phyloP scores from a whole-genome alignment of 2,113 vertebrate genomes.

The Ibidorhyncha struthersii region DNA sequence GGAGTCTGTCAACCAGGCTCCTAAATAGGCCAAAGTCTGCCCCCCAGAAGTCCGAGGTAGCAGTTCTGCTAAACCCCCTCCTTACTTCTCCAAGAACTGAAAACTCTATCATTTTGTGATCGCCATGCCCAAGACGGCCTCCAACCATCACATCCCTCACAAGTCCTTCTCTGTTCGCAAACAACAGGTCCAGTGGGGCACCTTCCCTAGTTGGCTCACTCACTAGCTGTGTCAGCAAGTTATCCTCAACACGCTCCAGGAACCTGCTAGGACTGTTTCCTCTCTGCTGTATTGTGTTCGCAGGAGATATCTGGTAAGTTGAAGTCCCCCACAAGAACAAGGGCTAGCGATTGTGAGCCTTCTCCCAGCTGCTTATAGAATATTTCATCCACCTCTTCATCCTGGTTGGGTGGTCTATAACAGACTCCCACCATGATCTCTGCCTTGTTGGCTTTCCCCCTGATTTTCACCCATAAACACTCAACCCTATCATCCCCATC shows the following conservation, averaged over 20 bases:
- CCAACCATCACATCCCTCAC: neutral
- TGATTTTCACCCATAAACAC: neutral
- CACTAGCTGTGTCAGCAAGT: neutral
- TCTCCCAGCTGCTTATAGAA: neutral
- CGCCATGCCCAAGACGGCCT: neutral
- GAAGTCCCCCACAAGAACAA: neutral
- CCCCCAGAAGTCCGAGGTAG: neutral
- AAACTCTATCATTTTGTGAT: neutral
- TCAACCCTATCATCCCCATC: neutral
- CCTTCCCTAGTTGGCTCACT: neutral
- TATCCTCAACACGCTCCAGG: neutral
- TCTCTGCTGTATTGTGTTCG: neutral
- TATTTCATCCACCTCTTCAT: neutral
- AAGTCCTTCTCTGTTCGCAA: neutral
- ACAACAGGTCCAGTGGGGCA: neutral
- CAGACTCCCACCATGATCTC: neutral
- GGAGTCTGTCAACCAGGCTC: neutral
- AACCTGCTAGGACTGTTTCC: neutral
- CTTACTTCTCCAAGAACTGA: neutral
- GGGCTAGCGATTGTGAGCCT: neutral
- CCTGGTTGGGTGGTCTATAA: neutral
- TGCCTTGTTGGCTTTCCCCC: neutral
- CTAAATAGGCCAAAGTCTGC: neutral
- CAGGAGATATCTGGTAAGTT: neutral
- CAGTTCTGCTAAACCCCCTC: neutral